Base-by-base conservation (phyloP, 1,140 invertebrate genomes). In the Venturia canescens region DNA sequence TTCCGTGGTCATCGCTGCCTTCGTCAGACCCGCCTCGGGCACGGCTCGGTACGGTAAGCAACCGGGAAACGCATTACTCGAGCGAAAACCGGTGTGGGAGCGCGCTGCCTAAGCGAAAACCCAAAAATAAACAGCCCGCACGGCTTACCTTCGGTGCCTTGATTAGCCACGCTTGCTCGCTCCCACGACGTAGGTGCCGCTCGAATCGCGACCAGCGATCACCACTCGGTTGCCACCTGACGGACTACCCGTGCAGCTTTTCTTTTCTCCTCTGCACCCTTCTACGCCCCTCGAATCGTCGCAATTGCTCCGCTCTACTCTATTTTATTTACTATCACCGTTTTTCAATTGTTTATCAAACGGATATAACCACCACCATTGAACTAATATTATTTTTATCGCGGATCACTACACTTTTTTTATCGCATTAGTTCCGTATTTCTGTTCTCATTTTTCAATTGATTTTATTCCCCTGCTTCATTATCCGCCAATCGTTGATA, bases 91-190 rank as follows among this genome's bases (percentile, higher is more conserved):
- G 76, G 83, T 78, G 83, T 81, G 79, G 80, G 78, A 79, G 77
- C 80, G 80, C 79, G 72, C 80, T 83, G 78, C 74, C 83, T 66
- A 86, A 83, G 75, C 76, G 79, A 83, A 86, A 89, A 88, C 82
- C 83, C 83, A 83, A 86, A 88, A 89, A 89, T 89, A 89, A 88
- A 90, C 86, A 88, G 86, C 81, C 83, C 83, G 82, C 86, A 86
- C 84, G 86, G 84, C 90, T 93, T 93, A 94, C 93, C 94, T 94
- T 92, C 94, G 90, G 92, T 93, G 90, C 93, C 93, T 92, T 93
- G 93, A 93, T 94, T 94, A 94, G 93, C 93, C 94, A 94, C 94
- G 93, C 93, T 93, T 89, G 84, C 86, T 85, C 87, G 79, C 82
- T 74, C 71, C 57, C 21, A 76, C 50, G 60, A 70, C 69, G 23